These are phyloP conservation scores for Grammomys dolichurus DNA, from an alignment of 2,113 vertebrate species.

Conservation along the genomic window DNA sequence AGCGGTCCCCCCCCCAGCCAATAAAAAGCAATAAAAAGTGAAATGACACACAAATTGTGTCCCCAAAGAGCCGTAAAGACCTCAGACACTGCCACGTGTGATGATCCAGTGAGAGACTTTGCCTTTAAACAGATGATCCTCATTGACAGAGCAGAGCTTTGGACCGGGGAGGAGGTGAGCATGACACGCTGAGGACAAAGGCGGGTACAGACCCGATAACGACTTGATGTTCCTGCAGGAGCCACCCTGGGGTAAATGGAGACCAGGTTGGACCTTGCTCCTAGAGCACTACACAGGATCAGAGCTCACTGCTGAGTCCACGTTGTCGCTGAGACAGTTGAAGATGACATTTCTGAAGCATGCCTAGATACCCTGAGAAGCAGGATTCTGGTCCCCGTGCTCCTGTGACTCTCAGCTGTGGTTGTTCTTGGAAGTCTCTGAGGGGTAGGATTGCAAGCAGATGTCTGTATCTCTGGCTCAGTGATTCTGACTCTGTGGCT, in stretches of 20 bases:
- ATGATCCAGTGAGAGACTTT: constrained; percentile 59
- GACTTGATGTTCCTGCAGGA: background rate
- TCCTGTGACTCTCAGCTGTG: rapidly evolving
- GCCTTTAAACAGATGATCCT: constrained; percentile 76
- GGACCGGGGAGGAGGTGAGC: background rate
- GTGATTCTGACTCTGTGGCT: rapidly evolving
- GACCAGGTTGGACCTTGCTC: background rate
- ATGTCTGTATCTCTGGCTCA: background rate
- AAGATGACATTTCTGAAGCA: background rate
- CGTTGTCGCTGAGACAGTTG: background rate
- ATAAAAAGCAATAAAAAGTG: constrained; percentile 79
- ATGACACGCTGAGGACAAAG: background rate
- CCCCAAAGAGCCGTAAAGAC: constrained; percentile 81
- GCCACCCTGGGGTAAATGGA: rapidly evolving
- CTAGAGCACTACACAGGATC: too few species aligned
- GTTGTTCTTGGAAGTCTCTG: rapidly evolving
- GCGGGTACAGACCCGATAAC: too few species aligned
- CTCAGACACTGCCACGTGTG: constrained; percentile 26
- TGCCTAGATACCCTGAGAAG: background rate
- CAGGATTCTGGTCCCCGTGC: rapidly evolving
- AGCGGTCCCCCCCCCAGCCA: constrained; percentile 61
- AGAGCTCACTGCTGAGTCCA: rapidly evolving
- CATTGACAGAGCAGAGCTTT: constrained; percentile 61
- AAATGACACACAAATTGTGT: constrained; percentile 72
- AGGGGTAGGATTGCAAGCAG: rapidly evolving